phyloP scores from a whole-genome alignment of 1,140 invertebrate genomes.

The Dysdera silvatica region DNA sequence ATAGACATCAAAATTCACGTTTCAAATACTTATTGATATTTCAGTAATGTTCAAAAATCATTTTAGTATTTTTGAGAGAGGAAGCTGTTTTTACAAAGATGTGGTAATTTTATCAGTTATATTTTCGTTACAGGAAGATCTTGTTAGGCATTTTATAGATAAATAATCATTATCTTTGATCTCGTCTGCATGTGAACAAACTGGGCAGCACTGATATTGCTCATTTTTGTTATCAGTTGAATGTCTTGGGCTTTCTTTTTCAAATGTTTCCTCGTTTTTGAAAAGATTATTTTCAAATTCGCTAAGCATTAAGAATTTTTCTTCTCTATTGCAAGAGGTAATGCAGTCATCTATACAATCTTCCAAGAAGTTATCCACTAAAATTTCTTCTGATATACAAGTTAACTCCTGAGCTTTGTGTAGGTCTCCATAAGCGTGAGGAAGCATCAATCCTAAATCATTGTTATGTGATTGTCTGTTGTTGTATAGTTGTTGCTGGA shows the following conservation, averaged over 20 bases:
- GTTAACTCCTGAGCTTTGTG: slow-evolving; percentile 54
- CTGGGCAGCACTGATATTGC: not conserved
- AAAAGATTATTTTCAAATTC: slow-evolving; percentile 55
- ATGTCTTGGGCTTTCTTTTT: not conserved
- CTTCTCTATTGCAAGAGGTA: slow-evolving; percentile 70
- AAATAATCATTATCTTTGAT: not conserved
- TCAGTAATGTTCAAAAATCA: not conserved
- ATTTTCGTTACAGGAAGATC: not conserved
- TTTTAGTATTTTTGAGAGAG: not conserved
- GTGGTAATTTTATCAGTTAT: slow-evolving; percentile 12
- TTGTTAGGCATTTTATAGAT: not conserved
- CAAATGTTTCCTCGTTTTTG: slow-evolving; percentile 7
- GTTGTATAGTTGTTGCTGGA: not conserved
- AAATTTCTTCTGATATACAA: slow-evolving; percentile 62
- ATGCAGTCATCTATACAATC: slow-evolving; percentile 57
- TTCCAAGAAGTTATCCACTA: slow-evolving; percentile 33
- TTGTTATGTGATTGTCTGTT: slow-evolving; percentile 1
- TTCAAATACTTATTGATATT: not conserved
- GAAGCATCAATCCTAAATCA: not conserved
- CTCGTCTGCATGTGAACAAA: not conserved
- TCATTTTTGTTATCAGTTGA: not conserved
- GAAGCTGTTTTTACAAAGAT: not conserved
- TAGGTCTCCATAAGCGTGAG: slow-evolving; percentile 10
- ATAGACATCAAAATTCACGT: no score
- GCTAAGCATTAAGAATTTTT: slow-evolving; percentile 76